Evolutionary conservation across 1,140 invertebrate species (phyloP).

Genomic region (Elymnias hypermnestra): DNA sequence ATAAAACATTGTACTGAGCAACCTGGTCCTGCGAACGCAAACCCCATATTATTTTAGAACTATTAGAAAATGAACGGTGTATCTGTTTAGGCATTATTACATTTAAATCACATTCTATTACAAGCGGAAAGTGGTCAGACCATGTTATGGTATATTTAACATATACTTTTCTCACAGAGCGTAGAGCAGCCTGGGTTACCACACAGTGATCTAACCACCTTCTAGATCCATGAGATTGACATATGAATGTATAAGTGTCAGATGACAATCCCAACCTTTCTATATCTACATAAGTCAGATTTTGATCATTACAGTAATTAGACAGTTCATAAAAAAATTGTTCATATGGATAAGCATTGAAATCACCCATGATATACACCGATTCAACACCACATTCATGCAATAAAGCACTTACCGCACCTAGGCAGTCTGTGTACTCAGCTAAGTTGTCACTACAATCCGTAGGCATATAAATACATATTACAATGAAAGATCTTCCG

Average conservation of each 20-base stretch:
- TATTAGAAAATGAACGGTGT: no score
- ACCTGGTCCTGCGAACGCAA: no score
- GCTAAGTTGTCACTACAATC: background rate
- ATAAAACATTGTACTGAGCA: no score
- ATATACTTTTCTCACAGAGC: conserved; percentile 1
- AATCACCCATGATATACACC: conserved; percentile 15
- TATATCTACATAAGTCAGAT: conserved; percentile 5
- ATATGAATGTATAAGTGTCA: conserved; percentile 9
- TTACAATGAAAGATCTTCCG: background rate
- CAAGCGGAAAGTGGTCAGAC: conserved; percentile 7
- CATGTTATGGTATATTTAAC: conserved; percentile 2
- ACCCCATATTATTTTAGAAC: no score
- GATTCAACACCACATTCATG: conserved; percentile 1
- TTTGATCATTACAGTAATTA: conserved; percentile 6
- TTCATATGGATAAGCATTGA: conserved; percentile 8
- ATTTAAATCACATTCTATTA: no score
- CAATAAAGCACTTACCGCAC: conserved; percentile 7
- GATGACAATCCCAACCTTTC: background rate
- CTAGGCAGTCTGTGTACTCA: conserved; percentile 2
- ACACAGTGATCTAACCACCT: conserved; percentile 13
- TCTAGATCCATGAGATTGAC: conserved; percentile 8
- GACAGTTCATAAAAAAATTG: conserved; percentile 8
- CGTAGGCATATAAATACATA: conserved; percentile 8
- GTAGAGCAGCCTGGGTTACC: conserved; percentile 1
- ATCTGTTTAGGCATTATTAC: no score